These are phyloP conservation scores for Stenchaetothrips biformis DNA, from an alignment of 2,888 invertebrate species.

Conservation along the genomic window DNA sequence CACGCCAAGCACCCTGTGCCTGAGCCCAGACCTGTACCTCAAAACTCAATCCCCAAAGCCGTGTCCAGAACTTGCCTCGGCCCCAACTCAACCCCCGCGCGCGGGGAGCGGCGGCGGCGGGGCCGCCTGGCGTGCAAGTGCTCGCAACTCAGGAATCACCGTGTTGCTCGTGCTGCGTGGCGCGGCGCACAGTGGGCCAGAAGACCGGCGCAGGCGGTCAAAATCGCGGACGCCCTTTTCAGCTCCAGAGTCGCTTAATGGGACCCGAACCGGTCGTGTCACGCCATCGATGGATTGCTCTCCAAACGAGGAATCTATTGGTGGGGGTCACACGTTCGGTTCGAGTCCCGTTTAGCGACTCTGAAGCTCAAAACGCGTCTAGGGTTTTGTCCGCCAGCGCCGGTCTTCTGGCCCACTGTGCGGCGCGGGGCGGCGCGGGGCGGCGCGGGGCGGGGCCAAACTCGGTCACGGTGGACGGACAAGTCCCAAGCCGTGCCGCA, in stretches of 20 bases:
- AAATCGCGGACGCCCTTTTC: no score
- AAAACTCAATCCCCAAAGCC: constrained; percentile 20
- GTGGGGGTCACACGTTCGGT: no score
- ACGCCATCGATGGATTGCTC: no score
- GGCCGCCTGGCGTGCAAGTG: background rate
- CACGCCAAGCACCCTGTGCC: background rate
- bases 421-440: background rate
- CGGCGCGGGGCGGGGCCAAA: background rate
- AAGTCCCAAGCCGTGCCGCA: background rate
- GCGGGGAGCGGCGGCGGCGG: background rate
- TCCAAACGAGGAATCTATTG: no score
- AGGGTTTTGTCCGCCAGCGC: no score
- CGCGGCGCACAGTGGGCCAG: no score
- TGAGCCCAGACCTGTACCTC: constrained; percentile 4
- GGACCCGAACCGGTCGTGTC: no score
- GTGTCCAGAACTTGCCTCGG: constrained; percentile 17
- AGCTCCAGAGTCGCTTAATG: no score
- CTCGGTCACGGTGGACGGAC: constrained; percentile 14
- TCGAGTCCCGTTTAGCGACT: no score
- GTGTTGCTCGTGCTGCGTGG: background rate
- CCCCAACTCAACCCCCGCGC: background rate
- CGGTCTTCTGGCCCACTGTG: no score
- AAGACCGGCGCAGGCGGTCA: no score
- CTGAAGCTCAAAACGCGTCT: no score
- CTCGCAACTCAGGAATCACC: background rate